Evolutionary conservation across 2,797 vertebrate genomes (phyloP).

Genomic region (Hypotaenidia philippensis): DNA sequence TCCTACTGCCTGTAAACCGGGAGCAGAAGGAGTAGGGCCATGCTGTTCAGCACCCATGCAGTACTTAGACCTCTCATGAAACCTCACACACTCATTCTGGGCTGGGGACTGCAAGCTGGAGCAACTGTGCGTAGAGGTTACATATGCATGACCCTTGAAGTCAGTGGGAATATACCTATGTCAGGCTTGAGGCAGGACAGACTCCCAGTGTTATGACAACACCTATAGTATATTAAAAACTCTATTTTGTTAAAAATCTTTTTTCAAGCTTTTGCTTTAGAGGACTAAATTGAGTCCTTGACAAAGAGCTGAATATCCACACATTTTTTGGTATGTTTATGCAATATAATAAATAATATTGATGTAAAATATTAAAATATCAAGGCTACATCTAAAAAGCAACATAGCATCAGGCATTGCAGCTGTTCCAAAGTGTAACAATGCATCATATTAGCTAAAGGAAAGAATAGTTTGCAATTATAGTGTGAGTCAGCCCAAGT

Average conservation of each 20-base stretch:
- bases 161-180: neutral
- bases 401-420: accelerated
- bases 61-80: accelerated
- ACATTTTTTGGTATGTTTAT: neutral
- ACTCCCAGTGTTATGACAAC: neutral
- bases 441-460: neutral
- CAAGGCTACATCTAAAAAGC: neutral
- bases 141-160: neutral
- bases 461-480: neutral
- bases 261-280: neutral
- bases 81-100: neutral
- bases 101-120: neutral
- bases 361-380: neutral
- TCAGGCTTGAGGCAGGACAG: neutral
- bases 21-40: neutral
- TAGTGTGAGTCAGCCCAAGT: neutral
- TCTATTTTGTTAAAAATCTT: neutral
- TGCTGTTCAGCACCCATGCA: accelerated
- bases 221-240: neutral
- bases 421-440: neutral
- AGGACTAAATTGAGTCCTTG: neutral
- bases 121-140: neutral
- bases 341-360: neutral
- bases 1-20: neutral
- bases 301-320: neutral